These are phyloP conservation scores for Empidonax traillii DNA, from an alignment of 2,113 vertebrate genomes.

Conservation along the genomic window DNA sequence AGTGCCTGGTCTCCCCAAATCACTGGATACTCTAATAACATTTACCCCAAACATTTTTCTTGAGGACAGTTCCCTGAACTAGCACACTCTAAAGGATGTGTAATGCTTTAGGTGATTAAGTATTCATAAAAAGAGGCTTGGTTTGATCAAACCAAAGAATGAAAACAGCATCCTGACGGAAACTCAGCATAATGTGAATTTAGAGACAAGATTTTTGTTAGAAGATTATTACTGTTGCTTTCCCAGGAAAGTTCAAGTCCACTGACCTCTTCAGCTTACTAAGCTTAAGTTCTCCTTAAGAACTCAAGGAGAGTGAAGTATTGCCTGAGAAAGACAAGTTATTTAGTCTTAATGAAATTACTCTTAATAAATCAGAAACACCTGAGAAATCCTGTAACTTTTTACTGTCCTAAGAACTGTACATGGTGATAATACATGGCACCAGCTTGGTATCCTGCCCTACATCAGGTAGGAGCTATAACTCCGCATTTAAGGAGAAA, in stretches of 20 bases:
- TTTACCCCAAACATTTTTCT: background rate
- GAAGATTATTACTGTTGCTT: background rate
- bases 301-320: background rate
- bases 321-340: background rate
- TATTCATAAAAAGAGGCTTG: background rate
- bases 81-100: background rate
- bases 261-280: background rate
- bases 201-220: background rate
- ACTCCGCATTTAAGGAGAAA: background rate
- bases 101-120: background rate
- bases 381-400: background rate
- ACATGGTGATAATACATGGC: background rate
- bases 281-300: background rate
- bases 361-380: background rate
- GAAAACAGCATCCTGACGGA: background rate
- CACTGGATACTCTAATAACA: background rate
- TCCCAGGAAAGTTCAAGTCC: background rate
- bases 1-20: background rate
- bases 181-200: background rate
- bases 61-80: background rate
- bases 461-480: background rate
- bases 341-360: background rate
- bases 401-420: background rate
- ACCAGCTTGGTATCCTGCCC: background rate
- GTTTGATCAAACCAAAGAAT: background rate